phyloP scores from a whole-genome alignment of 2,888 invertebrate genomes.

The Ceriagrion tenellum region DNA sequence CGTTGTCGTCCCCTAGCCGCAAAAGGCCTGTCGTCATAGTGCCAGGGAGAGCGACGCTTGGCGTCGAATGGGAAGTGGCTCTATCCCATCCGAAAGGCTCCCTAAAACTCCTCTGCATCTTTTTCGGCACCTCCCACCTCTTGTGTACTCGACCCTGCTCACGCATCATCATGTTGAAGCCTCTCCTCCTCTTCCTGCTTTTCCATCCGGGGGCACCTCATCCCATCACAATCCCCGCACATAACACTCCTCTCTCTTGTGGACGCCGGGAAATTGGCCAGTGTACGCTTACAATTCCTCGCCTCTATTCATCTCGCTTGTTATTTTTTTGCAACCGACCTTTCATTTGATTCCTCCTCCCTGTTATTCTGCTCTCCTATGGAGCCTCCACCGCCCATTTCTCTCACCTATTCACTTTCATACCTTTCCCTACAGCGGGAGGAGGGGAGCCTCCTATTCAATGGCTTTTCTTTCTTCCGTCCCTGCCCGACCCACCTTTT shows the following conservation, averaged over 20 bases:
- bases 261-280: slow-evolving; percentile 56
- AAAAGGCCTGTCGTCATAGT: slow-evolving; percentile 33
- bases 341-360: slow-evolving; percentile 52
- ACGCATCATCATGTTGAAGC: not conserved
- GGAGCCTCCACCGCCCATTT: not conserved
- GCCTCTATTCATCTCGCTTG: slow-evolving; percentile 50
- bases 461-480: slow-evolving; percentile 34
- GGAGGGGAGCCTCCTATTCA: not conserved
- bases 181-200: not conserved
- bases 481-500: not conserved
- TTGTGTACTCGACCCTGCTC: not conserved
- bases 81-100: not conserved
- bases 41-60: not conserved
- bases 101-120: not conserved
- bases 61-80: slow-evolving; percentile 6
- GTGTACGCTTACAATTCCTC: slow-evolving; percentile 60
- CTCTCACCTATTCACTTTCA: not conserved
- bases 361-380: slow-evolving; percentile 25
- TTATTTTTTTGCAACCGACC: slow-evolving; percentile 61
- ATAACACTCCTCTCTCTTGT: not conserved
- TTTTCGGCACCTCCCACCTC: not conserved
- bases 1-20: not conserved
- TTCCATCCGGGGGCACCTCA: not conserved
- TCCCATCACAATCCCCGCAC: not conserved
- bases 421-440: not conserved